These are phyloP conservation scores for Antheraea assamensis DNA, from an alignment of 2,888 invertebrate species.

Conservation along the genomic window DNA sequence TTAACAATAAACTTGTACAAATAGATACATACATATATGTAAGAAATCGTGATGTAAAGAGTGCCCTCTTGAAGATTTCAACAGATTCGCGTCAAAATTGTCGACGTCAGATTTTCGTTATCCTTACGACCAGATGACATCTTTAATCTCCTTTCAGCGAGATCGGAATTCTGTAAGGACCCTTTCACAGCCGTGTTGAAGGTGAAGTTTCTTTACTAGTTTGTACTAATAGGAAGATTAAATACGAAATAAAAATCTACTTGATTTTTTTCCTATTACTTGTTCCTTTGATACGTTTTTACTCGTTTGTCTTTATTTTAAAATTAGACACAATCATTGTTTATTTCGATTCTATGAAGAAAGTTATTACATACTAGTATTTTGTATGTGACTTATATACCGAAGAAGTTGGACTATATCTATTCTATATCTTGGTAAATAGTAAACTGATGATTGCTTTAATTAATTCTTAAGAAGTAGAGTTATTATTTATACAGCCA, in stretches of 20 bases:
- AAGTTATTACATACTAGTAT: too few species aligned
- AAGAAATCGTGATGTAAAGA: background rate
- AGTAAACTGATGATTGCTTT: too few species aligned
- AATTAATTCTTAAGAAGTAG: too few species aligned
- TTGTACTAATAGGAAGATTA: background rate
- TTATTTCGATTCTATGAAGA: too few species aligned
- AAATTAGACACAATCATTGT: background rate
- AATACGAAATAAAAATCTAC: background rate
- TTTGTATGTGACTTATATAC: too few species aligned
- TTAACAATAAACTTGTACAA: background rate
- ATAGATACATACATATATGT: background rate
- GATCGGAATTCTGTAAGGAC: slow-evolving; percentile 7
- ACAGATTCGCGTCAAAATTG: slow-evolving; percentile 4
- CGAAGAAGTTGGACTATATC: too few species aligned
- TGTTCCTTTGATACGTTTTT: background rate
- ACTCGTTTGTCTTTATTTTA: background rate
- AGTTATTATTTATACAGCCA: too few species aligned
- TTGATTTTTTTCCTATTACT: background rate
- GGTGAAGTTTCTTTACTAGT: background rate
- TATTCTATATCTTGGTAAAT: too few species aligned
- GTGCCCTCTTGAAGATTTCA: slow-evolving; percentile 11
- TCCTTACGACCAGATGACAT: slow-evolving; percentile 10
- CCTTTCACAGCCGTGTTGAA: background rate
- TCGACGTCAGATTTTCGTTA: slow-evolving; percentile 2
- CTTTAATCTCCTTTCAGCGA: slow-evolving; percentile 9